Evolutionary conservation across 2,888 invertebrate genomes (phyloP), one percentile per base, ranked within the genome.

Genomic region (Cephus pygmeus): DNA sequence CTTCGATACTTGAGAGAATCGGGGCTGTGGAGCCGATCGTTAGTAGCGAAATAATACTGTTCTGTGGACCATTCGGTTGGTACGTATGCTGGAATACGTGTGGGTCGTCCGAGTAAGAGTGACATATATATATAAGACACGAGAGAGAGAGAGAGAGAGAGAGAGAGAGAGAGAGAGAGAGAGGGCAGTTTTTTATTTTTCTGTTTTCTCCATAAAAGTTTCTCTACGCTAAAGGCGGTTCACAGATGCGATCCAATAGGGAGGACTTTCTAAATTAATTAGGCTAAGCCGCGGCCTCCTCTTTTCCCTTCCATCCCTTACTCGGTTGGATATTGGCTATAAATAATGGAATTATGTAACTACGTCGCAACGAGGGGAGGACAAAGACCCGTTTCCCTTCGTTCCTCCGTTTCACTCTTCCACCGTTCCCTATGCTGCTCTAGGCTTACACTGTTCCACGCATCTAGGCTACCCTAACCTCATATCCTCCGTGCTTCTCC

Each of bases 311-410:
- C 56, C 56, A 9, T 56, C 56, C 56, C 56, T 56, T 56, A 56
- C 56, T 76, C 77, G 78, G 69, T 80, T 82, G 78, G 82, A 84
- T 86, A 86, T 85, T 84, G 86, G 85, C 86, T 83, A 88, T 87
- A 88, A 88, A 88, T 88, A 88, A 88, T 86, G 86, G 87, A 87
- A 88, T 88, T 87, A 88, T 85, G 86, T 87, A 86, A 86, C 86
- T 81, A 82, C 82, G 80, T 80, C 82, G 77, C 75, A 73, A 73
- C 81, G 76, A 81, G 81, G 84, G 85, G 81, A 81, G 81, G 81
- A 84, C 81, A 83, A 87, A 85, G 83, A 82, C 80, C 81, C 81
- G 81, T 84, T 87, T 82, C 81, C 56, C 83, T 81, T 83, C 82
- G 80, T 79, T 56, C 80, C 81, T 73, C 73, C 77, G 69, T 56